These are phyloP conservation scores for Clarias macrocephalus DNA, from an alignment of 2,113 vertebrate species.

Conservation along the genomic window DNA sequence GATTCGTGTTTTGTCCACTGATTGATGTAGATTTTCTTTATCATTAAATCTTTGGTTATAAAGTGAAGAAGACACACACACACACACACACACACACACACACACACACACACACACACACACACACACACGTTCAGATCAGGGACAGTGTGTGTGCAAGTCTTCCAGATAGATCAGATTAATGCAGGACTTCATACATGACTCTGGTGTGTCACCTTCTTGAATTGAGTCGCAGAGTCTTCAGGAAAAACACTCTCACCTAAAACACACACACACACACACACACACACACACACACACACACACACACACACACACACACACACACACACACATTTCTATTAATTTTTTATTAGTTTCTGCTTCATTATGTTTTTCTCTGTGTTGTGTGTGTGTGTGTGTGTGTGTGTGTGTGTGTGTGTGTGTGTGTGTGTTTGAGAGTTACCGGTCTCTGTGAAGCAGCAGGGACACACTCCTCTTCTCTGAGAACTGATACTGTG, in stretches of 20 bases:
- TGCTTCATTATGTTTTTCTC: not conserved
- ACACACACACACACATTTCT: not conserved
- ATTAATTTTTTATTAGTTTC: not conserved
- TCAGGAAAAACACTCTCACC: slow-evolving; percentile 55
- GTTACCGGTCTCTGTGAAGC: slow-evolving; percentile 68
- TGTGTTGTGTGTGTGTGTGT: slow-evolving; percentile 5
- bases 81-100: not conserved
- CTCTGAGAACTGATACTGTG: slow-evolving; percentile 59
- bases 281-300: not conserved
- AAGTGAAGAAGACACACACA: not conserved
- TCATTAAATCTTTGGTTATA: not conserved
- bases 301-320: not conserved
- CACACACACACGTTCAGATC: not conserved
- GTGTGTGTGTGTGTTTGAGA: slow-evolving; percentile 19
- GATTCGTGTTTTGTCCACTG: too few species aligned
- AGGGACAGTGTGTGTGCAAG: slow-evolving; percentile 30
- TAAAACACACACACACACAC: slow-evolving; percentile 40
- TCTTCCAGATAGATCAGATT: slow-evolving; percentile 49
- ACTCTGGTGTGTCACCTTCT: slow-evolving; percentile 20
- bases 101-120: not conserved
- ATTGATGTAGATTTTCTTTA: too few species aligned
- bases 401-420: slow-evolving; percentile 3
- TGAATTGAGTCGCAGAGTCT: slow-evolving; percentile 45
- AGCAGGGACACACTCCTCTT: slow-evolving; percentile 63
- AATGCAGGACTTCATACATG: slow-evolving; percentile 33